phyloP scores from a whole-genome alignment of 2,797 vertebrate genomes.

The Uromys caudimaculatus region DNA sequence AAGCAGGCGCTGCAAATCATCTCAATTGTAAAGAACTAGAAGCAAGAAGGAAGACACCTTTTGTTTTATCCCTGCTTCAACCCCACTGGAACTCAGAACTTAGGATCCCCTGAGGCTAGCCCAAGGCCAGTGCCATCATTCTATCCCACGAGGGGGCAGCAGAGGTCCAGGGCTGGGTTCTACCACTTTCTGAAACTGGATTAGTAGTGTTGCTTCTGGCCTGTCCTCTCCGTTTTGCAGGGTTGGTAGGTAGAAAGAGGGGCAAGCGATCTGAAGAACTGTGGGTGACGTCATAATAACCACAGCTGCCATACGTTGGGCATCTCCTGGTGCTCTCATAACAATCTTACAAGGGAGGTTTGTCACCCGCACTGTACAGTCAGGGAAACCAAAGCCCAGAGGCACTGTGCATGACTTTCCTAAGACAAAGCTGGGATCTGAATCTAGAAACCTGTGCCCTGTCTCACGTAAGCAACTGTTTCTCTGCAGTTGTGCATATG shows the following conservation, averaged over 20 bases:
- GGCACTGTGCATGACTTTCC: not conserved
- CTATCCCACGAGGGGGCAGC: constrained; percentile 65
- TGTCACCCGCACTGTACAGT: not conserved
- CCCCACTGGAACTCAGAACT: not conserved
- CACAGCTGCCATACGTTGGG: not conserved
- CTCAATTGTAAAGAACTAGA: not conserved
- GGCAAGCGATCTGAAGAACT: not conserved
- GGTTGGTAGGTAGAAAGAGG: not conserved
- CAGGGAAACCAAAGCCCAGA: constrained; percentile 2
- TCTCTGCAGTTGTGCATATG: not conserved
- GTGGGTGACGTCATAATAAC: not conserved
- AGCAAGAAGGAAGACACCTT: not conserved
- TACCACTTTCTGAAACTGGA: not conserved
- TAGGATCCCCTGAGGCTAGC: not conserved
- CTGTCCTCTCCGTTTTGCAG: not conserved
- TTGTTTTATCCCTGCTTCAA: not conserved
- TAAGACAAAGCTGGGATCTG: not conserved
- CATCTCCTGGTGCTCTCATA: not conserved
- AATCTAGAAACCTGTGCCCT: not conserved
- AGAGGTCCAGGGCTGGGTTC: not conserved
- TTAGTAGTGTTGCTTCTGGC: not conserved
- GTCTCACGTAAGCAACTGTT: not conserved
- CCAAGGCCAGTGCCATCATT: not conserved
- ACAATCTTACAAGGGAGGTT: not conserved
- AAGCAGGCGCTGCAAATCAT: not conserved